phyloP scores from a whole-genome alignment of 2,888 invertebrate genomes.

The Baccha elongata region DNA sequence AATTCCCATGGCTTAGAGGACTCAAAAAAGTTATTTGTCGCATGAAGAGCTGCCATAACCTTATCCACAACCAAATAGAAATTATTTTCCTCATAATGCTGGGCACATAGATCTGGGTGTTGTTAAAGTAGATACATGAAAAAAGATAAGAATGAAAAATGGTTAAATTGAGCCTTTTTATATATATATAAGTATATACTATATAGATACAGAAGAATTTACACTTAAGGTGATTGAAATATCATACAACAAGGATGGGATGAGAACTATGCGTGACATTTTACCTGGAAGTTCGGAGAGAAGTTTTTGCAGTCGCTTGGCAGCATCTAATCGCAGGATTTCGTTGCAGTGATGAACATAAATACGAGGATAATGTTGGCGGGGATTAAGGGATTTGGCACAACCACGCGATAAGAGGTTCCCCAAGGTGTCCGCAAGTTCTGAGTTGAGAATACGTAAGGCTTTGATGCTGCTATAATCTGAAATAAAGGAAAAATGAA shows the following conservation, averaged over 20 bases:
- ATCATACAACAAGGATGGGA: slow-evolving; percentile 53
- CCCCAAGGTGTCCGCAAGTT: slow-evolving; percentile 95
- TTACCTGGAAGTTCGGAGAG: slow-evolving; percentile 85
- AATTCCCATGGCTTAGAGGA: slow-evolving; percentile 94
- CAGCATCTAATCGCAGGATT: slow-evolving; percentile 82
- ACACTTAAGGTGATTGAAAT: slow-evolving; percentile 50
- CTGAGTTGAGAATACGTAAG: slow-evolving; percentile 90
- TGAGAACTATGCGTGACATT: slow-evolving; percentile 35
- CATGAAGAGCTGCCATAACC: slow-evolving; percentile 88
- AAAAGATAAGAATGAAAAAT: slow-evolving; percentile 7
- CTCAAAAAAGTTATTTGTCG: slow-evolving; percentile 94
- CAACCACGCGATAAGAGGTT: slow-evolving; percentile 93
- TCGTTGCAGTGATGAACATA: slow-evolving; percentile 83
- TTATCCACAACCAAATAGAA: slow-evolving; percentile 93
- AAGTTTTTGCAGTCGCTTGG: slow-evolving; percentile 84
- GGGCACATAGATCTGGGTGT: slow-evolving; percentile 84
- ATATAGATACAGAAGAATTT: slow-evolving; percentile 14
- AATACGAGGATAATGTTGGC: slow-evolving; percentile 87
- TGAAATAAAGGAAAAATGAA: slow-evolving; percentile 78
- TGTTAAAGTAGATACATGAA: no score
- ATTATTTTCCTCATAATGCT: slow-evolving; percentile 89
- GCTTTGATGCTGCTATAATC: slow-evolving; percentile 93
- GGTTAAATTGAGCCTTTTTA: background rate
- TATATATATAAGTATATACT: no score
- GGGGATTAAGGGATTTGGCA: slow-evolving; percentile 90